Base-by-base conservation (phyloP, 2,797 vertebrate species). In the Anniella stebbinsi region DNA sequence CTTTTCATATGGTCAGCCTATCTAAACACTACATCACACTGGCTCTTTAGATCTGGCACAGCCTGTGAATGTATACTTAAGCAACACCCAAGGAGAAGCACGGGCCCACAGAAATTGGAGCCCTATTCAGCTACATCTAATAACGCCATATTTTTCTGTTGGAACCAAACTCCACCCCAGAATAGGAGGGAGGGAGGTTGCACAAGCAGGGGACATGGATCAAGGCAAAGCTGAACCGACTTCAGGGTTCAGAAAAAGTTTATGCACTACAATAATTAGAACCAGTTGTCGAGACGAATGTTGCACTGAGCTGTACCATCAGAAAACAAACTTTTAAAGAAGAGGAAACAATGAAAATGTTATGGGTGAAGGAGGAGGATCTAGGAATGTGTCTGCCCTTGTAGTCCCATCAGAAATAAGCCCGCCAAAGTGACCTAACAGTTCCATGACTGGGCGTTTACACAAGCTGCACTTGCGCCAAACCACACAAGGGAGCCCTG, bases 251-350 rank as follows among this genome's bases (percentile, higher is more conserved):
- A 87, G 21, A 57, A 82, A 81, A 57, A 38, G 84, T 86, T 86
- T 86, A 82, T 11, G 36, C 17, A 38, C 38, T 13, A 85, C 18
- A 45, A 63, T 87, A 78, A 91, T 91, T 67, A 82, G 87, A 89
- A 91, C 72, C 84, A 83, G 60, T 51, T 23, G 21, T 36, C 57
- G 48, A 54, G 23, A 81, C 5, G 63, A 70, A 87, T 67, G 77
- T 2, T 6, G 81, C 9, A 51, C 28, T 57, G 66, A 86, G 60
- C 13, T 28, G 51, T 17, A 45, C 41, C 76, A 81, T 54, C 30
- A 38, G 78, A 45, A 73, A 82, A 75, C 45, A 81, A 73, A 69
- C 41, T 28, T 67, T 36, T 30, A 38, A 45, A 60, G 36, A 12
- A 48, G 38, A 28, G 13, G n/a, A 63, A 2, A 48, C n/a, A 41